Evolutionary conservation across 2,113 vertebrate genomes (phyloP).

Genomic region (Rhinolophus sinicus): DNA sequence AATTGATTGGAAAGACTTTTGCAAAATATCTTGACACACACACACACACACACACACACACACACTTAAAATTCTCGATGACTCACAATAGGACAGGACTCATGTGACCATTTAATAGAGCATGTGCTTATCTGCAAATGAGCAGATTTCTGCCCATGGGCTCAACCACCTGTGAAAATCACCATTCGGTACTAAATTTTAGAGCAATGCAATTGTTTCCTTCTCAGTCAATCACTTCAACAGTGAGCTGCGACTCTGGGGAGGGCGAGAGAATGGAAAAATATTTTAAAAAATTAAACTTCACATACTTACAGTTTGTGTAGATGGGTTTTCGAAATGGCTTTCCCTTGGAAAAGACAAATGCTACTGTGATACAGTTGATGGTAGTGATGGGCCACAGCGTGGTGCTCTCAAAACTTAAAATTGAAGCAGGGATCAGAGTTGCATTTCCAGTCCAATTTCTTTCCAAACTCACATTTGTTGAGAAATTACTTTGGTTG

Average conservation of each 20-base stretch:
- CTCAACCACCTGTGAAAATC: not conserved
- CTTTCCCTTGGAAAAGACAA: slow-evolving; percentile 86
- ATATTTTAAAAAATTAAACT: not conserved
- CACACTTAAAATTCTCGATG: not conserved
- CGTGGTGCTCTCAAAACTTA: slow-evolving; percentile 81
- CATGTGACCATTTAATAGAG: not conserved
- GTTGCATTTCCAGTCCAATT: slow-evolving; percentile 60
- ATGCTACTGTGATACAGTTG: slow-evolving; percentile 80
- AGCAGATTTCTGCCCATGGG: not conserved
- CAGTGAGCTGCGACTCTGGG: not conserved
- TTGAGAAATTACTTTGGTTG: slow-evolving; percentile 36
- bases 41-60: too few relatives aligned
- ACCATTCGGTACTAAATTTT: too few relatives aligned
- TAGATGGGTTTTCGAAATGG: slow-evolving; percentile 86
- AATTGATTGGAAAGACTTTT: not conserved
- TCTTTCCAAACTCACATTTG: slow-evolving; percentile 36
- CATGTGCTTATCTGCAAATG: not conserved
- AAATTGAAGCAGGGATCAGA: not conserved
- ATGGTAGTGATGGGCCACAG: slow-evolving; percentile 82
- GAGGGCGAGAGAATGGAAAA: not conserved
- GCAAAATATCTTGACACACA: not conserved
- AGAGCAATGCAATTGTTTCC: not conserved
- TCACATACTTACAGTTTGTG: slow-evolving; percentile 84
- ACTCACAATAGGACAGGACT: not conserved
- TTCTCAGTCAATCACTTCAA: not conserved